Evolutionary conservation across 1,140 invertebrate species (phyloP).

Genomic region (Cecropterus lyciades): DNA sequence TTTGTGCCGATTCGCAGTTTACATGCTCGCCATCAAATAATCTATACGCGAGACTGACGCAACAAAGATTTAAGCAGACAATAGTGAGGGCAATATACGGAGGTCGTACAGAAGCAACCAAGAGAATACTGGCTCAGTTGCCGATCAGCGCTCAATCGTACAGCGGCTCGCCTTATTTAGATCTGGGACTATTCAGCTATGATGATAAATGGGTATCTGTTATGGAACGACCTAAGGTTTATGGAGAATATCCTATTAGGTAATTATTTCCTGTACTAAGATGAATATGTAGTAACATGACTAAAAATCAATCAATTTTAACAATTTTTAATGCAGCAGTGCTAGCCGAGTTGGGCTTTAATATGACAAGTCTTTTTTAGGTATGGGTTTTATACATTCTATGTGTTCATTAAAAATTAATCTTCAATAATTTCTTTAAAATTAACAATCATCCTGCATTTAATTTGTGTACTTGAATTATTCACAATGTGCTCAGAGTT

Average conservation of each 20-base stretch:
- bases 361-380: too few species aligned
- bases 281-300: too few species aligned
- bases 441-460: too few species aligned
- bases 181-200: constrained; percentile 96
- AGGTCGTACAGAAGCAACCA: constrained; percentile 93
- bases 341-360: too few species aligned
- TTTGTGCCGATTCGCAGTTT: constrained; percentile 92
- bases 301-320: too few species aligned
- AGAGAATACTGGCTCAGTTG: constrained; percentile 94
- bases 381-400: too few species aligned
- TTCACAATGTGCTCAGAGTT: too few species aligned
- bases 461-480: too few species aligned
- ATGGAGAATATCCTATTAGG: constrained; percentile 97
- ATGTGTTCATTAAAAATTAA: too few species aligned
- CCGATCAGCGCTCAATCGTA: constrained; percentile 98
- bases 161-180: constrained; percentile 96
- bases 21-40: constrained; percentile 97
- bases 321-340: too few species aligned
- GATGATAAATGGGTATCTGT: constrained; percentile 98
- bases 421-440: too few species aligned
- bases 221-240: constrained; percentile 97
- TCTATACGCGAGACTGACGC: constrained; percentile 90
- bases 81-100: constrained; percentile 95
- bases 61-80: constrained; percentile 93
- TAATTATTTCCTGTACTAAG: constrained; percentile 66